Evolutionary conservation across 1,140 invertebrate species (phyloP), one percentile per base, ranked within the genome.

Genomic region (Listronotus bonariensis): DNA sequence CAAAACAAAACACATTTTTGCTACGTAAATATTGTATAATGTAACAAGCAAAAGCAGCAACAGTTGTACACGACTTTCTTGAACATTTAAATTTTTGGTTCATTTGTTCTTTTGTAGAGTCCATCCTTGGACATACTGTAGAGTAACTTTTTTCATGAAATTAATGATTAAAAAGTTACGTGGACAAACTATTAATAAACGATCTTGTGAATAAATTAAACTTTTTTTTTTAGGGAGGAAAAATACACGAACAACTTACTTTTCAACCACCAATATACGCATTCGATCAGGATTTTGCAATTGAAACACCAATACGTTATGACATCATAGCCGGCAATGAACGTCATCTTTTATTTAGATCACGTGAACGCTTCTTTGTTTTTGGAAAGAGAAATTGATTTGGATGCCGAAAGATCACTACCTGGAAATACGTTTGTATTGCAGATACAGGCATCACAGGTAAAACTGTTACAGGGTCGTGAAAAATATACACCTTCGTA

Each of bases 271-370:
- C 87, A 4, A 92, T 95, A 7, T 82, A 84, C 54, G 92, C 92
- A 0, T 87, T 84, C 45, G 91, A 93, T 74, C 88, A 91, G 74
- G 91, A 93, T 75, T 77, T 83, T 0, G 85, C 85, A 0, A 84
- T 92, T 14, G 86, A 89, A 55, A 82, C 87, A 6, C 80, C 86
- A 0, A 79, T 92, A 0, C 81, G 87, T 0, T 92, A 93, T 66
- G 88, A 90, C 42, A 86, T 92, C 18, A 84, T 90, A 11, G 84
- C 88, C 0, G 90, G 90, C 0, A 91, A 92, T 72, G 90, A 92
- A 11, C 74, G 86, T 0, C 82, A 86, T 17, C 74, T 90, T 12
- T 72, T 80, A 85, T 3, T 80, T 94, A 11, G 87, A 93, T 73
- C 79, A 87, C 0, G 78, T 85, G 5, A 92, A 92, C 67, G 92